Conservation (phyloP, 2,888 invertebrate genomes). For the Chrysomela aeneicollis region DNA sequence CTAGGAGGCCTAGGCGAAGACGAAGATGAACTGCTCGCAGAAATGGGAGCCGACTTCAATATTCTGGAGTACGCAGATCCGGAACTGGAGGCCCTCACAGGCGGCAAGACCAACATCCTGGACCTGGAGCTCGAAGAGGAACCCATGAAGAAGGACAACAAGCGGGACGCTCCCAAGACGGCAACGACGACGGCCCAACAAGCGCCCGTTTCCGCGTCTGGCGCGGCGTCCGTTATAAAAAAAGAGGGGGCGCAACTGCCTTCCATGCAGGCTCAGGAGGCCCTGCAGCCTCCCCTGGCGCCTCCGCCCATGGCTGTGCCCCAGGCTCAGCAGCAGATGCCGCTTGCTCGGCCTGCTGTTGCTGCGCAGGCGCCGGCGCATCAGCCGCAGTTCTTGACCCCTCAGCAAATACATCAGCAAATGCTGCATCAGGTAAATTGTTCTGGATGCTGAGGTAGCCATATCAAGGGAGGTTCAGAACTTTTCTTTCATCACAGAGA, state of each 20-base stretch:
- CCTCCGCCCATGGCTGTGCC: slow-evolving; percentile 22
- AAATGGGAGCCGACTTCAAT: slow-evolving; percentile 94
- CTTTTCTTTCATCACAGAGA: too few species aligned
- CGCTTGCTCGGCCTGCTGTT: slow-evolving; percentile 26
- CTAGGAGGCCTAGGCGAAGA: slow-evolving; percentile 85
- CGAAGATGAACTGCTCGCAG: slow-evolving; percentile 86
- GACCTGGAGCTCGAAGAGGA: slow-evolving; percentile 83
- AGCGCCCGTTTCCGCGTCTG: not conserved
- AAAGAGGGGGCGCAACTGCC: slow-evolving; percentile 27
- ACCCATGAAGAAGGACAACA: slow-evolving; percentile 72
- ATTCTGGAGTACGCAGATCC: slow-evolving; percentile 96
- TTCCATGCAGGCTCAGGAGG: slow-evolving; percentile 21
- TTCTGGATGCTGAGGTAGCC: not conserved
- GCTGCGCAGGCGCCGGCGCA: slow-evolving; percentile 37
- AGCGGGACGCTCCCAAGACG: slow-evolving; percentile 52
- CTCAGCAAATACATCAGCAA: slow-evolving; percentile 65
- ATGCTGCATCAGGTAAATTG: slow-evolving; percentile 63
- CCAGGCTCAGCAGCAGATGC: slow-evolving; percentile 30
- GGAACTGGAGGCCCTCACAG: slow-evolving; percentile 83
- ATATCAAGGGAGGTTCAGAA: too few species aligned
- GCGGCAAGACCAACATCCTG: slow-evolving; percentile 84
- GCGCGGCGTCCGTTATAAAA: slow-evolving; percentile 28
- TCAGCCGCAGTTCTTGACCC: slow-evolving; percentile 47
- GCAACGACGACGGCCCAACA: slow-evolving; percentile 27
- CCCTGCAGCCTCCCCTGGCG: slow-evolving; percentile 21